Evolutionary conservation across 2,888 invertebrate genomes (phyloP).

Genomic region (Nectonema munidae): DNA sequence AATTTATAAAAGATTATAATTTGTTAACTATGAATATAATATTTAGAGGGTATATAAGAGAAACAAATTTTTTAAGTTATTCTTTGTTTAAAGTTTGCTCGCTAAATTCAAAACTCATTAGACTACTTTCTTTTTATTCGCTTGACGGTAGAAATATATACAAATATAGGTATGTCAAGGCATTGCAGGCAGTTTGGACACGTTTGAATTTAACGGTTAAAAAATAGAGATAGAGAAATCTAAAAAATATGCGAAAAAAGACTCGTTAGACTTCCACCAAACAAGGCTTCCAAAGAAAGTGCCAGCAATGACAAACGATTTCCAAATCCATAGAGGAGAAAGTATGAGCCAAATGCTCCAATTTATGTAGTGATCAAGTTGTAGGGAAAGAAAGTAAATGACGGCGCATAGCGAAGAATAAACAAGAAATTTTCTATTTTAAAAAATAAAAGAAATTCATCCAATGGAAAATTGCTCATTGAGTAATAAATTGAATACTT

Average conservation of each 20-base stretch:
- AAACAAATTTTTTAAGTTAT: too few relatives aligned
- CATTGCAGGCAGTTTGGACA: too few relatives aligned
- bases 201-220: constrained; percentile 6
- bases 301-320: constrained; percentile 48
- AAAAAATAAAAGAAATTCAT: constrained; percentile 20
- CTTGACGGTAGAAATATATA: too few relatives aligned
- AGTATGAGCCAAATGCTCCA: constrained; percentile 91
- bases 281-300: constrained; percentile 64
- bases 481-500: not conserved
- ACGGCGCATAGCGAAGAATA: constrained; percentile 66
- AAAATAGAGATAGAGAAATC: constrained; percentile 10
- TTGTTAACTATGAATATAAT: too few relatives aligned
- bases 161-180: too few relatives aligned
- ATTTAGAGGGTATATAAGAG: too few relatives aligned
- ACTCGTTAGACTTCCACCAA: constrained; percentile 39
- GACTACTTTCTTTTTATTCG: too few relatives aligned
- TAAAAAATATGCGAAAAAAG: constrained; percentile 8
- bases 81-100: too few relatives aligned
- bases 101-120: too few relatives aligned
- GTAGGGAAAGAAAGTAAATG: constrained; percentile 52
- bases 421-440: constrained; percentile 71
- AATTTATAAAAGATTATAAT: too few relatives aligned
- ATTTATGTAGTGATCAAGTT: constrained; percentile 45
- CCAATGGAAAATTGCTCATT: constrained; percentile 12
- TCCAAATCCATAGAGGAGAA: constrained; percentile 88